Percentiles rank a stretch among this genome's conserved stretches.
These are phyloP conservation scores for Cyclura pinguis DNA, from an alignment of 2,797 vertebrate species.

Conservation along the genomic window DNA sequence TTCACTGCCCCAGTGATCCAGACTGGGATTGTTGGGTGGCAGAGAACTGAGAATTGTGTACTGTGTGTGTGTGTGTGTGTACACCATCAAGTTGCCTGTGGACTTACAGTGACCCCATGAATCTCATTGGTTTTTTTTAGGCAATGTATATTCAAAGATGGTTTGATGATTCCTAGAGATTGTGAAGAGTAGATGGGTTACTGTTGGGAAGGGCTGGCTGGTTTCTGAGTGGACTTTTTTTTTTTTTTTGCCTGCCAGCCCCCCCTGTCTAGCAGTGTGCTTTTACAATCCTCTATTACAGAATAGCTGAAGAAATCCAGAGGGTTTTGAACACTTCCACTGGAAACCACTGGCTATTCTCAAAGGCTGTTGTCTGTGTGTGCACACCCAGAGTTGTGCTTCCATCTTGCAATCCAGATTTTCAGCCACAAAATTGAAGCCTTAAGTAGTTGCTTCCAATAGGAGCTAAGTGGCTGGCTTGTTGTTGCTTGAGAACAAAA, in stretches of 20 bases:
- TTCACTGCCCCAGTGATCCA: not conserved
- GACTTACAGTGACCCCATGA: too few relatives aligned
- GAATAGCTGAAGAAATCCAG: not conserved
- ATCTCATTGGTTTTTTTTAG: too few relatives aligned
- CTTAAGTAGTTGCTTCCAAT: not conserved
- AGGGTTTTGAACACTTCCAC: not conserved
- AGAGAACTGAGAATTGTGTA: not conserved
- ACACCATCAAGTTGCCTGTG: too few relatives aligned
- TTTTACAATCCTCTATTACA: not conserved
- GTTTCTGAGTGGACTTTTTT: not conserved
- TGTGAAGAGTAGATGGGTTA: not conserved
- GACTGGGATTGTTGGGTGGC: constrained; percentile 2
- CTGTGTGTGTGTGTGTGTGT: not conserved
- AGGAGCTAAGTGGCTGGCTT: constrained; percentile 12
- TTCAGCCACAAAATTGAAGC: constrained; percentile 20
- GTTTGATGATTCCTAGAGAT: too few relatives aligned
- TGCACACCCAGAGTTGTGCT: not conserved
- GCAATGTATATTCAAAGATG: too few relatives aligned
- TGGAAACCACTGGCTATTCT: not conserved
- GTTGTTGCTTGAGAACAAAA: not conserved
- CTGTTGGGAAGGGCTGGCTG: not conserved
- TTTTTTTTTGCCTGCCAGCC: not conserved
- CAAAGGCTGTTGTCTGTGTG: not conserved
- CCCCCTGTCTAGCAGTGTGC: not conserved
- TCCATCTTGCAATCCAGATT: constrained; percentile 28